A percentile compares a stretch with the other conserved stretches of the same genome.
phyloP scores from a whole-genome alignment of 2,888 invertebrate species.

The Latrodectus hesperus region DNA sequence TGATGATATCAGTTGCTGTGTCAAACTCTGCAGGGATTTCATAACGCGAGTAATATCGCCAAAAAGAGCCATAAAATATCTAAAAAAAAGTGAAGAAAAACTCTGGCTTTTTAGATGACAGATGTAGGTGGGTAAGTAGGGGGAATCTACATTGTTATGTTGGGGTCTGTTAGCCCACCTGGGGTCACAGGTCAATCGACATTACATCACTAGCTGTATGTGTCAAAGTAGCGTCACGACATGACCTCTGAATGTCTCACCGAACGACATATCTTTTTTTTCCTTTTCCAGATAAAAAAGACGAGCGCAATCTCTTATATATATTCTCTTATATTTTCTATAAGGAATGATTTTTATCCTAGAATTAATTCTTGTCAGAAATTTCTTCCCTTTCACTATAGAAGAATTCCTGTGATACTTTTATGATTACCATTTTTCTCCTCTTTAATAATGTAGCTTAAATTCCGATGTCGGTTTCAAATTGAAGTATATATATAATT shows the following conservation, averaged over 20 bases:
- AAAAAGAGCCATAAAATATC: slow-evolving; percentile 42
- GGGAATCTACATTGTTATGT: slow-evolving; percentile 38
- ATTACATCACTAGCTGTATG: slow-evolving; percentile 59
- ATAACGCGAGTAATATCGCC: slow-evolving; percentile 17
- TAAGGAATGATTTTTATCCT: neutral
- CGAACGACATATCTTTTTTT: slow-evolving; percentile 27
- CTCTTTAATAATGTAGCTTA: neutral
- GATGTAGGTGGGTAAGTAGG: slow-evolving; percentile 54
- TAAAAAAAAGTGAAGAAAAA: neutral
- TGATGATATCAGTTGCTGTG: too few species aligned
- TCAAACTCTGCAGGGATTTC: too few species aligned
- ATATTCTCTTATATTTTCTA: slow-evolving; percentile 21
- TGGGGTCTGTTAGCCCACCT: slow-evolving; percentile 51
- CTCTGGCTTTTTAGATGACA: slow-evolving; percentile 45
- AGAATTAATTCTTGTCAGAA: neutral
- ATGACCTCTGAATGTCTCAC: slow-evolving; percentile 60
- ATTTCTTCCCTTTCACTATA: slow-evolving; percentile 2
- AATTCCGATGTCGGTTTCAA: too few species aligned
- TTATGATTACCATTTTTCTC: neutral
- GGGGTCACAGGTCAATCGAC: slow-evolving; percentile 55
- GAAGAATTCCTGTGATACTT: neutral
- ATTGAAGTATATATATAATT: too few species aligned
- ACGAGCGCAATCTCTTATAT: neutral
- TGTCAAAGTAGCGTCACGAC: slow-evolving; percentile 66
- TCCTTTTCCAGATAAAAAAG: slow-evolving; percentile 1